Evolutionary conservation across 2,888 invertebrate species (phyloP).

Genomic region (Heterodera filipjevi): DNA sequence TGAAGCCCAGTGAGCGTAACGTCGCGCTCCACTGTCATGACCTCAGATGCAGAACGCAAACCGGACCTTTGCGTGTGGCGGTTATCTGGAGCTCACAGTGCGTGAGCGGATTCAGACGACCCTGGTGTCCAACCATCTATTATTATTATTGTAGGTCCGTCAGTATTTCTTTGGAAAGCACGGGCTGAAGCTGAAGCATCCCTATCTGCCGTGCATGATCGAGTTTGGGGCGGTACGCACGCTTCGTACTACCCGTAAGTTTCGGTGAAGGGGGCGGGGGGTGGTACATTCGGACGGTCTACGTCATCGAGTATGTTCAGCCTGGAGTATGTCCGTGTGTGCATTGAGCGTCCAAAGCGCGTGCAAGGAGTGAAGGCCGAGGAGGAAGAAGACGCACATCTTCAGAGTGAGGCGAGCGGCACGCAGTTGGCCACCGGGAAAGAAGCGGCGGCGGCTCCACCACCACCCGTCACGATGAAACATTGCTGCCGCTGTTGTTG

Average conservation of each 20-base stretch:
- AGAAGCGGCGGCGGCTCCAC: background rate
- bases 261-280: background rate
- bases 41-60: too few relatives aligned
- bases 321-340: background rate
- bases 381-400: background rate
- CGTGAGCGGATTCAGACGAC: too few relatives aligned
- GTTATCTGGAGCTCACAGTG: too few relatives aligned
- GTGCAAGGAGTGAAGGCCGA: too few relatives aligned
- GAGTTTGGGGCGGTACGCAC: constrained; percentile 21
- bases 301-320: background rate
- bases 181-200: constrained; percentile 13
- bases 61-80: too few relatives aligned
- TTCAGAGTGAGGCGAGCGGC: background rate
- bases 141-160: too few relatives aligned
- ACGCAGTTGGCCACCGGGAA: too few relatives aligned
- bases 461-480: background rate
- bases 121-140: too few relatives aligned
- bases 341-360: background rate
- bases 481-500: background rate
- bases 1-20: too few relatives aligned
- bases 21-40: too few relatives aligned
- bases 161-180: constrained; percentile 2
- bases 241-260: constrained; percentile 25
- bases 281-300: too few relatives aligned
- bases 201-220: constrained; percentile 21